Percentiles rank a stretch among this genome's conserved stretches.
Conservation (phyloP, 2,113 vertebrate species). For the Microtus montanus region DNA sequence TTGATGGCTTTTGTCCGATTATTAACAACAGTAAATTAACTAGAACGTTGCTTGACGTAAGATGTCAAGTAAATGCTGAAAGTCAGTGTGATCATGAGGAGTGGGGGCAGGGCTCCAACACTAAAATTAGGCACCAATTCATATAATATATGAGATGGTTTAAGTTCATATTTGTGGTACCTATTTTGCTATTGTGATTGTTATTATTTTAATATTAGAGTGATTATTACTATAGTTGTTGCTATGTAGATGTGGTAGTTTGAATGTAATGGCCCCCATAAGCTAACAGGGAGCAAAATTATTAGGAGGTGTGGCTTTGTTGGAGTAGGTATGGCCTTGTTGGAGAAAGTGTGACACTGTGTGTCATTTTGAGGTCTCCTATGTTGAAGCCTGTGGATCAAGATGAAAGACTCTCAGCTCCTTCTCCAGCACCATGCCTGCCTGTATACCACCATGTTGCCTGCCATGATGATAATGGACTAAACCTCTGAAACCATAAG, state of each 20-base stretch:
- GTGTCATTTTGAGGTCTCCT: no score
- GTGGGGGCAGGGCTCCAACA: not conserved
- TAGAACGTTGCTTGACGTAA: not conserved
- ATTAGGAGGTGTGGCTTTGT: no score
- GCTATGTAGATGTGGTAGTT: not conserved
- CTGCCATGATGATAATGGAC: no score
- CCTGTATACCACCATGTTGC: no score
- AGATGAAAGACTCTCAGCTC: no score
- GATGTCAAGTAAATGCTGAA: not conserved
- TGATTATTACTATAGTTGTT: slow-evolving; percentile 28
- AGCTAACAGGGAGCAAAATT: no score
- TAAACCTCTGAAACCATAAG: no score
- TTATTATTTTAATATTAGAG: not conserved
- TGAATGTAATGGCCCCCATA: no score
- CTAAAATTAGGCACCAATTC: not conserved
- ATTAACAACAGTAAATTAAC: not conserved
- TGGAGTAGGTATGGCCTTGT: no score
- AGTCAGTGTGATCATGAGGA: not conserved
- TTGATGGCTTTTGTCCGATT: not conserved
- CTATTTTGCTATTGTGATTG: not conserved
- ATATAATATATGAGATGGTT: not conserved
- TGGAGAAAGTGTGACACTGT: no score
- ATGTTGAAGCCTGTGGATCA: no score
- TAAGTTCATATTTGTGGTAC: not conserved
- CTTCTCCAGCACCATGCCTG: no score